Base-by-base conservation (phyloP, 2,888 invertebrate genomes). In the Philopedon plagiatum region DNA sequence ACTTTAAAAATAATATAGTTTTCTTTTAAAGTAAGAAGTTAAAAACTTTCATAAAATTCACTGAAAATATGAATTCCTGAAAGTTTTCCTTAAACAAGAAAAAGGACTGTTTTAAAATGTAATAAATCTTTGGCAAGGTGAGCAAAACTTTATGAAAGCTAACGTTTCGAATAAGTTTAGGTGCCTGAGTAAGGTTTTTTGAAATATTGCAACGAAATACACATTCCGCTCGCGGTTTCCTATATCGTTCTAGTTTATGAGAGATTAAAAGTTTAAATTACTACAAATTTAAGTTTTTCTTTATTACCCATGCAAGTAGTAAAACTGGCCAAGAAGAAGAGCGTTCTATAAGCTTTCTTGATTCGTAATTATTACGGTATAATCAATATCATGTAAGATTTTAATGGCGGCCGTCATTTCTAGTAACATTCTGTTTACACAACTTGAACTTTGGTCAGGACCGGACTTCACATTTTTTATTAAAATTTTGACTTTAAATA, bases 161-260 rank as follows among this genome's bases (percentile, higher is more conserved):
- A 82, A 83, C 83, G 82, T 81, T 80, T 83, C 81, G 80, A 83
- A 81, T 83, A 82, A 82, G 82, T 83, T 83, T 80, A 80, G 77
- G 75, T 78, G 81, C 81, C 13, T 26, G 18, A 56, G 57, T 63
- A 63, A 46, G 54, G 41, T 63, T 56, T 62, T 57, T 56, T 69
- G 69, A 69, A 69, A 46, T 63, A 69, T 69, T 57, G 62, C 63
- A 32, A 11, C 63, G 32, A 69, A 63, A 69, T 63, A 69, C 63
- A 69, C 54, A 69, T 63, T 23, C 29, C 69, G 46, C 66, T 54
- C 11, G 49, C 32, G 68, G 46, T 39, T 39, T 39, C 5, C 39
- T 26, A 39, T 39, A 39, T 5, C 15, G 3, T 39, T 39, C 5
- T 39, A 39, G 2, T 39, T 39, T 39, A 39, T 39, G 5, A 1